Evolutionary conservation across 2,888 invertebrate species (phyloP).

Genomic region (Selenia dentaria): DNA sequence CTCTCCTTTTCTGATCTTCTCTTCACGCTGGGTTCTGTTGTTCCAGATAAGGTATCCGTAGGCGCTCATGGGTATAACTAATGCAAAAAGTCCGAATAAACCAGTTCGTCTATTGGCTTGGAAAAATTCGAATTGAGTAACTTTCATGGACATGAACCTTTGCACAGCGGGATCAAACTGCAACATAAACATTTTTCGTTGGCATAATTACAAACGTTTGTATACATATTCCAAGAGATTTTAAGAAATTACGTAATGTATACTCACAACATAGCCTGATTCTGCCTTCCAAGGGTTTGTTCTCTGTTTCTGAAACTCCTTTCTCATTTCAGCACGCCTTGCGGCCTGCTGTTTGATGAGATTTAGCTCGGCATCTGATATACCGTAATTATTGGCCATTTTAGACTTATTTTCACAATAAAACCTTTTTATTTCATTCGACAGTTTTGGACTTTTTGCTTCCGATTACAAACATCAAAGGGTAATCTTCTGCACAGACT

Average conservation of each 20-base stretch:
- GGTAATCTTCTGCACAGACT: no score
- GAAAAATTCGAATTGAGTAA: constrained; percentile 87
- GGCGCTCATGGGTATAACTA: constrained; percentile 83
- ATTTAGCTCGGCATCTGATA: constrained; percentile 77
- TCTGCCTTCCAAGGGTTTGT: constrained; percentile 89
- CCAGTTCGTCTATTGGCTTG: constrained; percentile 85
- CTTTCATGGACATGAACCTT: constrained; percentile 89
- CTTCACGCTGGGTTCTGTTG: constrained; percentile 82
- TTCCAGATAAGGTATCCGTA: constrained; percentile 81
- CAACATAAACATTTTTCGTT: constrained; percentile 48
- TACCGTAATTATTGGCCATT: constrained; percentile 81
- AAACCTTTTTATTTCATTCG: no score
- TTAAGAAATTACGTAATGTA: constrained; percentile 73
- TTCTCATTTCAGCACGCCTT: constrained; percentile 84
- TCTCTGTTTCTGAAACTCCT: constrained; percentile 89
- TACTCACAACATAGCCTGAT: constrained; percentile 89
- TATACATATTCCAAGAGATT: no score
- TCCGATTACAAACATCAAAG: no score
- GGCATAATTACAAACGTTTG: no score
- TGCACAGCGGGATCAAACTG: constrained; percentile 93
- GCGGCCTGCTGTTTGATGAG: constrained; percentile 85
- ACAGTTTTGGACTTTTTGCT: no score
- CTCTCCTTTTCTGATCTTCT: constrained; percentile 87
- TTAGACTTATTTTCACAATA: constrained; percentile 27
- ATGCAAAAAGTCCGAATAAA: constrained; percentile 72